A percentile compares a stretch with the other conserved stretches of the same genome.
Evolutionary conservation across 2,113 vertebrate species (phyloP).

Genomic region (Sylvietta virens): DNA sequence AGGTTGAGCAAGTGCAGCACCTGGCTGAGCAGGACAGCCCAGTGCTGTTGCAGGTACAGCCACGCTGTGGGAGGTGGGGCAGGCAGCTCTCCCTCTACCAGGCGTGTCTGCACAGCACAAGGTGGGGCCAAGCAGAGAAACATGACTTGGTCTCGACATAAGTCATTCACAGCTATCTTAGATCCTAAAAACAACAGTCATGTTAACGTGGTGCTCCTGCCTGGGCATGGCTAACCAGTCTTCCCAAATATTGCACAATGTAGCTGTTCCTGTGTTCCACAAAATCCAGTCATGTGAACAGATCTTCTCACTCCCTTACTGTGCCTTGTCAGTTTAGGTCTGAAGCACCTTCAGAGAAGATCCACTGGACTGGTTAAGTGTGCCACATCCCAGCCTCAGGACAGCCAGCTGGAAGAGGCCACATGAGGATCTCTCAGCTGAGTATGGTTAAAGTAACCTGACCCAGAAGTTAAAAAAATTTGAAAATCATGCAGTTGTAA

Average conservation of each 20-base stretch:
- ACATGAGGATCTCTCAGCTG: neutral
- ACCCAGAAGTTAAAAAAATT: neutral
- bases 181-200: neutral
- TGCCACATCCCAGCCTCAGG: neutral
- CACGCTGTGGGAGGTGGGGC: rapidly evolving
- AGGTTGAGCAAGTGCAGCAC: neutral
- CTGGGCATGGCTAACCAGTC: neutral
- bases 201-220: neutral
- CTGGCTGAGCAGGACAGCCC: neutral
- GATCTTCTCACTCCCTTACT: neutral
- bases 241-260: neutral
- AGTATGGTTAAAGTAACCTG: neutral
- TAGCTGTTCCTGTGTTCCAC: neutral
- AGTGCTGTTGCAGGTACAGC: neutral
- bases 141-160: neutral
- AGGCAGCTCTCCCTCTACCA: neutral
- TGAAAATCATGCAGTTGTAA: neutral
- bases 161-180: neutral
- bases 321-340: neutral
- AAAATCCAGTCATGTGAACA: neutral
- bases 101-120: neutral
- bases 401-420: neutral
- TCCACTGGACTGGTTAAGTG: neutral
- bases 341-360: neutral
- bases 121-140: neutral